phyloP scores from a whole-genome alignment of 1,140 invertebrate species.

The Artemia franciscana region DNA sequence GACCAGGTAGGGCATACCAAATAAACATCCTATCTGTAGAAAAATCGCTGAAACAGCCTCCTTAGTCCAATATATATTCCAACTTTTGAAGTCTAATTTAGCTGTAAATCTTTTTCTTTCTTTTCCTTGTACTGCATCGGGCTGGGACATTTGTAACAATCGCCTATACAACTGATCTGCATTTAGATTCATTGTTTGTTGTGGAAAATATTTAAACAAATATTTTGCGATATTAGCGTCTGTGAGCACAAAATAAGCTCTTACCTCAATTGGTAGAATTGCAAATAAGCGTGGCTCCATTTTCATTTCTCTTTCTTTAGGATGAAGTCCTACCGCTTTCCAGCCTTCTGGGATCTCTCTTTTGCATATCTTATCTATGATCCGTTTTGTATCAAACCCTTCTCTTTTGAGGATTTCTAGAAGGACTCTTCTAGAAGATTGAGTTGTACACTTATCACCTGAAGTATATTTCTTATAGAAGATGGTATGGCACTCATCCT shows the following conservation, averaged over 20 bases:
- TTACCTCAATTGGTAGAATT: not conserved
- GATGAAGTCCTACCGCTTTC: not conserved
- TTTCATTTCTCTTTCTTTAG: not conserved
- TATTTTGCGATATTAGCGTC: not conserved
- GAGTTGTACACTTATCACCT: not conserved
- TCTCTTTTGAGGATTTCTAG: not conserved
- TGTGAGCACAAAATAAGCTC: not conserved
- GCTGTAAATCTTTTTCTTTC: not conserved
- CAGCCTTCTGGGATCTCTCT: not conserved
- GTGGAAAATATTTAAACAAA: not conserved
- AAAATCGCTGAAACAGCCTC: not conserved
- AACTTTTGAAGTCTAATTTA: not conserved
- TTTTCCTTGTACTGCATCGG: not conserved
- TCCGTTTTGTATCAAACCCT: not conserved
- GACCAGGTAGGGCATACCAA: not conserved
- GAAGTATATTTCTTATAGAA: not conserved
- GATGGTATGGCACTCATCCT: not conserved
- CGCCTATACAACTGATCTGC: not conserved
- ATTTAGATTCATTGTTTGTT: not conserved
- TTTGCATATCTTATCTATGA: not conserved
- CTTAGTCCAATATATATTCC: not conserved
- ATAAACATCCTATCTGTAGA: not conserved
- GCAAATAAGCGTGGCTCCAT: not conserved
- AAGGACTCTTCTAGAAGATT: not conserved
- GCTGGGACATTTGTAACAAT: not conserved